phyloP scores from a whole-genome alignment of 2,888 invertebrate species.

The Aricia artaxerxes region DNA sequence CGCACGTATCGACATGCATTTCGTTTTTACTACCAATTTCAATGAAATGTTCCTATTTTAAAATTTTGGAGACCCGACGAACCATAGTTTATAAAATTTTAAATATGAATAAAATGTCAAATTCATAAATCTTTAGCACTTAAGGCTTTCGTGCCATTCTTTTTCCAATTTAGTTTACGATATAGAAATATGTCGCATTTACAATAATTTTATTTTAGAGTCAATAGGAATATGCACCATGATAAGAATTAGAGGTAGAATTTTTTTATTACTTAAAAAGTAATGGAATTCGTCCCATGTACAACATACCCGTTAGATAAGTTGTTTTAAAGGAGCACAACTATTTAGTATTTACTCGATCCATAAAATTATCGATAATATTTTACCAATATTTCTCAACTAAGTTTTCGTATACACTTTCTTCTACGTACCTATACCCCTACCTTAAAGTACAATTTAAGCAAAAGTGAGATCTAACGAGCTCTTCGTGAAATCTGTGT shows the following conservation, averaged over 20 bases:
- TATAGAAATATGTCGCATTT: not conserved
- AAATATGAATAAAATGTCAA: not conserved
- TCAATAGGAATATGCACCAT: not conserved
- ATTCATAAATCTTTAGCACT: not conserved
- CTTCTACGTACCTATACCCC: conserved; percentile 9
- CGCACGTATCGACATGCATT: not conserved
- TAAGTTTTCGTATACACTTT: conserved; percentile 4
- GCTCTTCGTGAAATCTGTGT: conserved; percentile 72
- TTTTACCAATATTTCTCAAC: not conserved
- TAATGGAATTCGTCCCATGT: not conserved
- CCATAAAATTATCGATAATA: not conserved
- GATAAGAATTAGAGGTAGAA: not conserved
- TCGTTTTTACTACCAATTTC: not conserved
- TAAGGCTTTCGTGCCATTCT: not conserved
- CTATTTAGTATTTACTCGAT: not conserved
- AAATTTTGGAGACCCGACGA: not conserved
- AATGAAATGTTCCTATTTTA: not conserved
- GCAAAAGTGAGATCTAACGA: conserved; percentile 69
- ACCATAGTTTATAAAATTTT: not conserved
- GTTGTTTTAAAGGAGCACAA: not conserved
- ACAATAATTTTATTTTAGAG: not conserved
- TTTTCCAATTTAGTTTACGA: not conserved
- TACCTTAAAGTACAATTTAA: conserved; percentile 62
- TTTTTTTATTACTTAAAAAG: not conserved
- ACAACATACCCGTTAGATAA: not conserved